Conservation (phyloP, 2,888 invertebrate genomes). For the Synergus japonicus region DNA sequence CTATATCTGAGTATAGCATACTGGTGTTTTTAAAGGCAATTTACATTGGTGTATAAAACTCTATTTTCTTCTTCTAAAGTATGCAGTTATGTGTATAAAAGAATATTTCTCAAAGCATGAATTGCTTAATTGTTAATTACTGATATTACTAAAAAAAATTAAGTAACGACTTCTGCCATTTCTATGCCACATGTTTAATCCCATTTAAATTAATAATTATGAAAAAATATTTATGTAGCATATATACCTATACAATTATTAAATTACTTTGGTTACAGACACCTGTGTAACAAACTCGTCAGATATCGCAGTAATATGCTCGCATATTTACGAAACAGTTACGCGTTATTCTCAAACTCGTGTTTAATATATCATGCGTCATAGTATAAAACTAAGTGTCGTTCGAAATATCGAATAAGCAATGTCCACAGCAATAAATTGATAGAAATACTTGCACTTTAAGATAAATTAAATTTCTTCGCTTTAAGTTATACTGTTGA, state of each 20-base stretch:
- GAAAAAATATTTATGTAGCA: slow-evolving; percentile 26
- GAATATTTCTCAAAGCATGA: slow-evolving; percentile 7
- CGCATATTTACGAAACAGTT: slow-evolving; percentile 11
- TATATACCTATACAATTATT: neutral
- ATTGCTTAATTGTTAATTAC: slow-evolving; percentile 16
- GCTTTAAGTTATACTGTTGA: neutral
- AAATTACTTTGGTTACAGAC: neutral
- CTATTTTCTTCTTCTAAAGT: slow-evolving; percentile 20
- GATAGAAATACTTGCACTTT: slow-evolving; percentile 21
- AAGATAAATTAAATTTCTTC: slow-evolving; percentile 5
- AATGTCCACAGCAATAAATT: neutral
- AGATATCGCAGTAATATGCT: neutral
- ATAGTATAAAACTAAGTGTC: slow-evolving; percentile 21
- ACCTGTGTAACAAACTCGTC: neutral
- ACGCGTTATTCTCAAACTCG: neutral
- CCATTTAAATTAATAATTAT: neutral
- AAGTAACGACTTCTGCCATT: slow-evolving; percentile 30
- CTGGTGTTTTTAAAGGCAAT: slow-evolving; percentile 12
- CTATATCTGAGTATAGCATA: slow-evolving; percentile 7
- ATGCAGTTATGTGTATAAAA: slow-evolving; percentile 32
- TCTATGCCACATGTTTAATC: neutral
- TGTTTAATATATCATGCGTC: slow-evolving; percentile 7
- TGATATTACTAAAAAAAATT: neutral
- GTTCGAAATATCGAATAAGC: neutral
- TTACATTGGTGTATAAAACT: slow-evolving; percentile 31